Conservation (phyloP, 2,888 invertebrate genomes). For the Acrobasis suavella region DNA sequence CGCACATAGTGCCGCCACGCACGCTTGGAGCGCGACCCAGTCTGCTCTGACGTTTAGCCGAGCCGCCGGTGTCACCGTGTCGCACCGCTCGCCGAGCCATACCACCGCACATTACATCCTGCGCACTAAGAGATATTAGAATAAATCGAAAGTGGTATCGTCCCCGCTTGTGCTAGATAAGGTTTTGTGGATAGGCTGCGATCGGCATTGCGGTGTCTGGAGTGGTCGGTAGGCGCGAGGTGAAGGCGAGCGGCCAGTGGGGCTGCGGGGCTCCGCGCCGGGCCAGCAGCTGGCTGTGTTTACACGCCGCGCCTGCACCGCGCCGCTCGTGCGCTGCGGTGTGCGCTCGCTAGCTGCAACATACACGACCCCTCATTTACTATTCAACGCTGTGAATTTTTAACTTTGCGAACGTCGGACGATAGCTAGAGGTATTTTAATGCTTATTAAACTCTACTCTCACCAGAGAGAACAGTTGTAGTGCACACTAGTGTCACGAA, state of each 20-base stretch:
- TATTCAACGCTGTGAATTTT: constrained; percentile 78
- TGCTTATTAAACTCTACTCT: constrained; percentile 67
- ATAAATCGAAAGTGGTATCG: constrained; percentile 41
- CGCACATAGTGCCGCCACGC: constrained; percentile 73
- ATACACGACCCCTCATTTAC: constrained; percentile 71
- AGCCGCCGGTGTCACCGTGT: constrained; percentile 69
- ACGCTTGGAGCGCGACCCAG: constrained; percentile 77
- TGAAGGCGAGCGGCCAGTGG: constrained; percentile 38
- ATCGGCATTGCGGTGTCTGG: constrained; percentile 33
- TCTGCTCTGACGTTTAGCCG: constrained; percentile 77
- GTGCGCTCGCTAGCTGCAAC: constrained; percentile 62
- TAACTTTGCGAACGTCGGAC: constrained; percentile 71
- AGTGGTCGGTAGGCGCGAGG: constrained; percentile 32
- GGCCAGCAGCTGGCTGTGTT: constrained; percentile 74
- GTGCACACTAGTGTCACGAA: constrained; percentile 76
- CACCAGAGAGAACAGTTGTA: constrained; percentile 68
- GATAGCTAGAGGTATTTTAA: constrained; percentile 76
- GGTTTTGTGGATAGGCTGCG: constrained; percentile 37
- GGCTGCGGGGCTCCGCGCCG: constrained; percentile 48
- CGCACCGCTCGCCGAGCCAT: constrained; percentile 54
- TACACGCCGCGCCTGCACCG: constrained; percentile 70
- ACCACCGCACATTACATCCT: constrained; percentile 58
- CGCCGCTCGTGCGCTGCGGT: constrained; percentile 45
- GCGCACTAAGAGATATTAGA: constrained; percentile 58
- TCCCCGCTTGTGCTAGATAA: constrained; percentile 34